These are phyloP conservation scores for Augochlorella aurata DNA, from an alignment of 2,888 invertebrate species.

Conservation along the genomic window DNA sequence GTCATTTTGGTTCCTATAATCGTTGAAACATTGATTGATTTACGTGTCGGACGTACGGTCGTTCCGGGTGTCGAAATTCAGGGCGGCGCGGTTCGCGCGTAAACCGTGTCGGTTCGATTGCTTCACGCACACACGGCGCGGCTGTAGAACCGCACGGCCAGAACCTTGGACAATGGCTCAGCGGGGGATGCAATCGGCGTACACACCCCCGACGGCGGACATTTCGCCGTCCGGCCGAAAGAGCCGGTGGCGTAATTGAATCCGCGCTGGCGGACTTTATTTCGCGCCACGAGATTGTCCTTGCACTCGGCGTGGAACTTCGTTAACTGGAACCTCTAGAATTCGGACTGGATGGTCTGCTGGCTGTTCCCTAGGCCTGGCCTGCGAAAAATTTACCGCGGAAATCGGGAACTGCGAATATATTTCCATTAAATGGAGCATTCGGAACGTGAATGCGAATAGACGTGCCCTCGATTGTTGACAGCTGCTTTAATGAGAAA, in stretches of 20 bases:
- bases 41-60: slow-evolving; percentile 2
- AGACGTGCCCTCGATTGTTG: too few species aligned
- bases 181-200: slow-evolving; percentile 37
- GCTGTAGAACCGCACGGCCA: slow-evolving; percentile 2
- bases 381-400: background rate
- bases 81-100: slow-evolving; percentile 19
- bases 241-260: slow-evolving; percentile 45
- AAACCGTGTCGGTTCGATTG: slow-evolving; percentile 38
- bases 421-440: background rate
- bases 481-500: too few species aligned
- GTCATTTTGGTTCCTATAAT: background rate
- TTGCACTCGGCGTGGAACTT: slow-evolving; percentile 25
- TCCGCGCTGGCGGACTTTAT: slow-evolving; percentile 42
- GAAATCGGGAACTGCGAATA: background rate
- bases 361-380: background rate
- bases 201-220: slow-evolving; percentile 41
- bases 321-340: slow-evolving; percentile 30
- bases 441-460: too few species aligned
- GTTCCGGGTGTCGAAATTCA: slow-evolving; percentile 18
- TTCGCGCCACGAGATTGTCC: slow-evolving; percentile 44
- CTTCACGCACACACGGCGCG: slow-evolving; percentile 8
- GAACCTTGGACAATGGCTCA: slow-evolving; percentile 42
- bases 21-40: slow-evolving; percentile 8
- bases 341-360: background rate
- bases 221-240: slow-evolving; percentile 41